Conservation (phyloP, 2,888 invertebrate species). For the Elysia crispata region DNA sequence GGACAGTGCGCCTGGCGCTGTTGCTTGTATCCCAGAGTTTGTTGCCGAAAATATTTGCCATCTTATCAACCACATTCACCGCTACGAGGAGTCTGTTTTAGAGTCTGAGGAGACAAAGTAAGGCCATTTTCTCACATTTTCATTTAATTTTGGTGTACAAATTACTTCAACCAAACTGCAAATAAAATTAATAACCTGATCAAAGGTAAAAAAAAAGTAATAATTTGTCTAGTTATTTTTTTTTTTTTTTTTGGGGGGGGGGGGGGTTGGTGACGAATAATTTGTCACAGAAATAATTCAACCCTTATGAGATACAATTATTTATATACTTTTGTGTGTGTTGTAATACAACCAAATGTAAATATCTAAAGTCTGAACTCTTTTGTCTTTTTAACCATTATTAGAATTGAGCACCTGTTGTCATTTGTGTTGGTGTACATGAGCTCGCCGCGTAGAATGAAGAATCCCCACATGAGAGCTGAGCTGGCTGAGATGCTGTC, state of each 20-base stretch:
- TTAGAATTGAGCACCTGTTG: conserved; percentile 75
- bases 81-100: conserved; percentile 73
- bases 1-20: conserved; percentile 61
- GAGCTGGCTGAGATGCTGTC: conserved; percentile 93
- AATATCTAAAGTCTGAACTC: too few relatives aligned
- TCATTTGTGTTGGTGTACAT: conserved; percentile 89
- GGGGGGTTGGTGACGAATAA: too few relatives aligned
- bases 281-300: too few relatives aligned
- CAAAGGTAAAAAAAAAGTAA: too few relatives aligned
- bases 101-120: conserved; percentile 63
- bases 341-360: too few relatives aligned
- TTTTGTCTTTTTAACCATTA: too few relatives aligned
- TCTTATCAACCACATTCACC: conserved; percentile 84
- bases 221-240: too few relatives aligned
- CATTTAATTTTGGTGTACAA: neutral
- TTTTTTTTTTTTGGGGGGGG: too few relatives aligned
- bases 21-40: conserved; percentile 89
- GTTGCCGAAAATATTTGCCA: conserved; percentile 91
- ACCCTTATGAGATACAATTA: too few relatives aligned
- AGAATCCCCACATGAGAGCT: conserved; percentile 95
- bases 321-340: too few relatives aligned
- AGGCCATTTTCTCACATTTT: neutral
- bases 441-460: conserved; percentile 88
- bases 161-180: too few relatives aligned
- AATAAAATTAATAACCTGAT: too few relatives aligned